Conservation (phyloP, 2,888 invertebrate genomes). For the Clivina fossor region DNA sequence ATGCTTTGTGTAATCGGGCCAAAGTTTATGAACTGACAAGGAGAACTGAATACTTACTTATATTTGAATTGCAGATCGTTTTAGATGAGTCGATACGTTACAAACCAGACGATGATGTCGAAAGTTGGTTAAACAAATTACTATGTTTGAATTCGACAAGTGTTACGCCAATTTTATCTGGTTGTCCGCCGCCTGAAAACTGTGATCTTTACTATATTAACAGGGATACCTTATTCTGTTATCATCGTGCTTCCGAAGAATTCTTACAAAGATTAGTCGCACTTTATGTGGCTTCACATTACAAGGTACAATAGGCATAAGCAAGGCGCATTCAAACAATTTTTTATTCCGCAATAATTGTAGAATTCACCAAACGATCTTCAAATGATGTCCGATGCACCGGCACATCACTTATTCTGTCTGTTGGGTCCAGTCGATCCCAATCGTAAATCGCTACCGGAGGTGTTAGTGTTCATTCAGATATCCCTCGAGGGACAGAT, state of each 20-base stretch:
- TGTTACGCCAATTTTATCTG: constrained; percentile 66
- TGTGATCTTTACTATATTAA: constrained; percentile 89
- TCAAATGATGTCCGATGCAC: constrained; percentile 97
- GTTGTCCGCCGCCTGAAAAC: constrained; percentile 84
- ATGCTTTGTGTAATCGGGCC: too few relatives aligned
- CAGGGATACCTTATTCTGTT: constrained; percentile 94
- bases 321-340: too few relatives aligned
- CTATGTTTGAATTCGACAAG: constrained; percentile 87
- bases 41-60: too few relatives aligned
- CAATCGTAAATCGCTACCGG: constrained; percentile 74
- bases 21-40: too few relatives aligned
- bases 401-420: constrained; percentile 96
- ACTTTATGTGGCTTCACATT: constrained; percentile 96
- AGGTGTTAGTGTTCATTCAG: constrained; percentile 92
- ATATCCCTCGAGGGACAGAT: constrained; percentile 76
- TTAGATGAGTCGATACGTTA: constrained; percentile 96
- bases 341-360: constrained; percentile 35
- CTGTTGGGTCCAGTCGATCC: constrained; percentile 83
- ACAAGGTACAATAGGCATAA: constrained; percentile 81
- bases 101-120: constrained; percentile 80
- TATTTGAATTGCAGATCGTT: constrained; percentile 67
- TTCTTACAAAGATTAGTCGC: constrained; percentile 91
- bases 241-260: constrained; percentile 88
- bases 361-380: constrained; percentile 97
- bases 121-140: constrained; percentile 87